Evolutionary conservation across 2,113 vertebrate genomes (phyloP).

Genomic region (Cololabis saira): DNA sequence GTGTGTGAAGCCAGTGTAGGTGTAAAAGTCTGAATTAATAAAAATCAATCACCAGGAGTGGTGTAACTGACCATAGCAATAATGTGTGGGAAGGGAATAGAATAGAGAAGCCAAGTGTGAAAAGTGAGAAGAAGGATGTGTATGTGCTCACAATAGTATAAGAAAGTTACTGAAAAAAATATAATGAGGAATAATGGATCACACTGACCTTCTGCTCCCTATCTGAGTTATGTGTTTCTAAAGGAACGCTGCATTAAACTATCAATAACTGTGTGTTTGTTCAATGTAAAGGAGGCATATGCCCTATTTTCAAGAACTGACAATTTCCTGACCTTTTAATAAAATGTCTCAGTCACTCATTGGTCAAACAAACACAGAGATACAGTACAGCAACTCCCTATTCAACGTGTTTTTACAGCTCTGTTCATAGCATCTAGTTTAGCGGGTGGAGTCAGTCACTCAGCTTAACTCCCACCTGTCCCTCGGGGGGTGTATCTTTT

Average conservation of each 20-base stretch:
- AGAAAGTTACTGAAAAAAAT: constrained; percentile 16
- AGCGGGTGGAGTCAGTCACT: too few relatives aligned
- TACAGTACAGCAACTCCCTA: too few relatives aligned
- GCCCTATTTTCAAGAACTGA: too few relatives aligned
- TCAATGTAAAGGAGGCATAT: too few relatives aligned
- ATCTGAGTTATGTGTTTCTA: constrained; percentile 2
- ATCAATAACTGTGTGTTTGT: neutral
- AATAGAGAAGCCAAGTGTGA: constrained; percentile 27
- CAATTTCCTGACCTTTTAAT: too few relatives aligned
- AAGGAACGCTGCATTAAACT: neutral
- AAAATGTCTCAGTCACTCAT: too few relatives aligned
- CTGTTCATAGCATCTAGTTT: too few relatives aligned
- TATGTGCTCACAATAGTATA: constrained; percentile 40
- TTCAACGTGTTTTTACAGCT: too few relatives aligned
- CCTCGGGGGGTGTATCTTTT: too few relatives aligned
- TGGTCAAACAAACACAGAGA: too few relatives aligned
- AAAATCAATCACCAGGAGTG: constrained; percentile 49
- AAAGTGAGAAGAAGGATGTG: constrained; percentile 25
- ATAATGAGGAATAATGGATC: constrained; percentile 22
- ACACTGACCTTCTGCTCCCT: constrained; percentile 21
- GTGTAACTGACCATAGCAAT: constrained; percentile 25
- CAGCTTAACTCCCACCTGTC: too few relatives aligned
- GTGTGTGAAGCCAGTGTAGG: constrained; percentile 19
- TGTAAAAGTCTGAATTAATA: constrained; percentile 53
- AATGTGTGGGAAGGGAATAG: constrained; percentile 42